A percentile compares a stretch with the other conserved stretches of the same genome.
These are phyloP conservation scores for Eupristina koningsbergeri DNA, from an alignment of 1,140 invertebrate genomes.

Conservation along the genomic window DNA sequence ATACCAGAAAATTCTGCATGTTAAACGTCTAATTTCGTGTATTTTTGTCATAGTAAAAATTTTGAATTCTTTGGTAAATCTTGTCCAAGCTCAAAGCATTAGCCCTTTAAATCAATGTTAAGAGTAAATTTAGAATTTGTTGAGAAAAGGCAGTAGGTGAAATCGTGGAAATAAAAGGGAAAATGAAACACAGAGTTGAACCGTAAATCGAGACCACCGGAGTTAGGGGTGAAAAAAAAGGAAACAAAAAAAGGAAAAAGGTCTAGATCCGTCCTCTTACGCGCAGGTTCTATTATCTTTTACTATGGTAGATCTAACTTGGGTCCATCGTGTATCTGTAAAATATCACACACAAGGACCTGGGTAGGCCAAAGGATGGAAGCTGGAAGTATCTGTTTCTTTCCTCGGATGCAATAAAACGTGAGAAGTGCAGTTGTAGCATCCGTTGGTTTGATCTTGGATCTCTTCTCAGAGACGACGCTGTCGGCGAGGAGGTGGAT, in stretches of 20 bases:
- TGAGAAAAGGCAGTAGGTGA: neutral
- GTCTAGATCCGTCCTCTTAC: neutral
- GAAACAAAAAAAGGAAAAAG: neutral
- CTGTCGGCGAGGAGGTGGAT: neutral
- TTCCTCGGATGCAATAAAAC: slow-evolving; percentile 31
- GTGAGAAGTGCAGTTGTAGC: neutral
- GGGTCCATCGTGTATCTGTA: neutral
- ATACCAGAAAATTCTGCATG: no score
- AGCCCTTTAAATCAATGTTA: neutral
- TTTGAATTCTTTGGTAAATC: neutral
- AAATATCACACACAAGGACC: neutral
- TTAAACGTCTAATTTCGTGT: no score
- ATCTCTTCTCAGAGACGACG: slow-evolving; percentile 14
- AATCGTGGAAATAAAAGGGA: neutral
- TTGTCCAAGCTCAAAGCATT: neutral
- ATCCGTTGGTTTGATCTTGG: slow-evolving; percentile 22
- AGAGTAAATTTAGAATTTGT: slow-evolving; percentile 8
- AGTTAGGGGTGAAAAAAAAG: neutral
- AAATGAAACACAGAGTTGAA: neutral
- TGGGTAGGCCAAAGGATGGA: neutral
- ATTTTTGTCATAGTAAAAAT: no score
- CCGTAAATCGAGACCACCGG: slow-evolving; percentile 12
- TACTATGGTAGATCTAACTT: neutral
- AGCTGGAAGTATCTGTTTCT: slow-evolving; percentile 30
- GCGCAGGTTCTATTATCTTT: slow-evolving; percentile 33